phyloP scores from a whole-genome alignment of 2,797 vertebrate genomes.

The Lateolabrax maculatus region DNA sequence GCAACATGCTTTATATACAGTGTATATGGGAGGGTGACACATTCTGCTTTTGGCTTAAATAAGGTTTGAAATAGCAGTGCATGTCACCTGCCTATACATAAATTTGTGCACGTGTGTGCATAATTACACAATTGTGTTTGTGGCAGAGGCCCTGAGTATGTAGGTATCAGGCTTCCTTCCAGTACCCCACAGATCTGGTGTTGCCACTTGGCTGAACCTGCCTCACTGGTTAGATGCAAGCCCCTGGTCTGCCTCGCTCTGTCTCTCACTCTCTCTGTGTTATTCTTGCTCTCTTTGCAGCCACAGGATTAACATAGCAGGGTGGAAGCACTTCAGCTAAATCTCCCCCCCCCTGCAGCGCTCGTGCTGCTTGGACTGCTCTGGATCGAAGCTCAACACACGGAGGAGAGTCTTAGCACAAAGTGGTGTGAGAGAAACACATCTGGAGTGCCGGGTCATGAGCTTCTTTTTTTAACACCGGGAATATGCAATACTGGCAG shows the following conservation, averaged over 20 bases:
- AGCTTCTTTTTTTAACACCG: conserved; percentile 30
- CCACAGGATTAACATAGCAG: conserved; percentile 74
- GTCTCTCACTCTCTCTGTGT: conserved; percentile 31
- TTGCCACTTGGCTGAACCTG: conserved; percentile 73
- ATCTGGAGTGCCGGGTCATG: conserved; percentile 65
- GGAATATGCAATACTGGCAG: conserved; percentile 44
- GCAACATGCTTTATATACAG: neutral
- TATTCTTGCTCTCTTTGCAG: conserved; percentile 57
- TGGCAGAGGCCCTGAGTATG: conserved; percentile 19
- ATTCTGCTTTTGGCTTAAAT: neutral
- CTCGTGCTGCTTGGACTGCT: conserved; percentile 64
- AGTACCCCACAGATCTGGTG: conserved; percentile 56
- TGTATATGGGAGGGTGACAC: neutral
- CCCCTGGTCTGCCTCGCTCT: conserved; percentile 32
- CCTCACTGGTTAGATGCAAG: conserved; percentile 55
- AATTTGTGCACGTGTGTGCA: neutral
- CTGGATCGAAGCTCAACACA: conserved; percentile 69
- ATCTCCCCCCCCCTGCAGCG: conserved; percentile 69
- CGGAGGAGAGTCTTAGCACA: conserved; percentile 62
- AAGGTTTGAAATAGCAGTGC: neutral
- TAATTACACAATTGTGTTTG: conserved; percentile 13
- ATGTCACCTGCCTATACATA: neutral
- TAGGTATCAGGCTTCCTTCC: conserved; percentile 53
- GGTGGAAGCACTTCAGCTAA: conserved; percentile 77
- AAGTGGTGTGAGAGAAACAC: conserved; percentile 65